Evolutionary conservation across 2,888 invertebrate species (phyloP).

Genomic region (Apamea sordens): DNA sequence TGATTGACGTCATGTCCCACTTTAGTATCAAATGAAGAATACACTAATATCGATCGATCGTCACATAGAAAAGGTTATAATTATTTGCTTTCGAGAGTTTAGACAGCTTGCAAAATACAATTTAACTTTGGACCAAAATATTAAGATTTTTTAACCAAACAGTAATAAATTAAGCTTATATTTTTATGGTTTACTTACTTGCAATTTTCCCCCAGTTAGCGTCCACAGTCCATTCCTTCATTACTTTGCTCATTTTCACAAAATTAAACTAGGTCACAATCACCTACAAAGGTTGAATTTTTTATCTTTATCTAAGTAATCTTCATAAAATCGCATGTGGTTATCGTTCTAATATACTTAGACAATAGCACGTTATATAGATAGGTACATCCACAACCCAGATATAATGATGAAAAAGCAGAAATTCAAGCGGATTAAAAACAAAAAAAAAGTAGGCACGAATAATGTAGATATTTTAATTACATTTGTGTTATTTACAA

Average conservation of each 20-base stretch:
- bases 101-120: slow-evolving; percentile 19
- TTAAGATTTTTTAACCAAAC: neutral
- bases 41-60: neutral
- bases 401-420: neutral
- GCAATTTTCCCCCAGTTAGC: slow-evolving; percentile 90
- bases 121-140: neutral
- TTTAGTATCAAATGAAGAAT: neutral
- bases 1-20: neutral
- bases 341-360: neutral
- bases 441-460: neutral
- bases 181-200: neutral
- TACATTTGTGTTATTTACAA: neutral
- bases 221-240: slow-evolving; percentile 80
- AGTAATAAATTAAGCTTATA: neutral
- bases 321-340: neutral
- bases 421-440: no score
- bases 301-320: slow-evolving; percentile 21
- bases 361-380: neutral
- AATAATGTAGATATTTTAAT: no score
- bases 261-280: slow-evolving; percentile 4
- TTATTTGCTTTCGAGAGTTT: neutral
- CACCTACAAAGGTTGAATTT: neutral
- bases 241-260: slow-evolving; percentile 41
- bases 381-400: neutral
- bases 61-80: accelerated